Conservation (phyloP, 1,140 invertebrate species). For the Neodiprion virginianus region DNA sequence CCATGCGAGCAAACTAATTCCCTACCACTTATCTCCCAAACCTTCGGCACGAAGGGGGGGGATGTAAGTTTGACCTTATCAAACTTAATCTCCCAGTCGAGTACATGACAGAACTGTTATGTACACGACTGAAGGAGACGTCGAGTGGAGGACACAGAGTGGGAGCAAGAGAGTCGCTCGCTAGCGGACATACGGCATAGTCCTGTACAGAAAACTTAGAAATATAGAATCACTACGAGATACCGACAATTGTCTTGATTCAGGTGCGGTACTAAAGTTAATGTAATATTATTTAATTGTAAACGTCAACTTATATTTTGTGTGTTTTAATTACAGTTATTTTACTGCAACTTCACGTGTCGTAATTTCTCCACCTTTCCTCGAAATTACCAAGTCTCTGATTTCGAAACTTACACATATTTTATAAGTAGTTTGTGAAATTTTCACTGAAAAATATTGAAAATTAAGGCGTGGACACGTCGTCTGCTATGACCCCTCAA, state of each 20-base stretch:
- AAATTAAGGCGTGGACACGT: too few relatives aligned
- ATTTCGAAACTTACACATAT: too few relatives aligned
- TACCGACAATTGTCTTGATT: conserved; percentile 19
- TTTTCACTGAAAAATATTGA: too few relatives aligned
- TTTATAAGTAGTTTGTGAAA: too few relatives aligned
- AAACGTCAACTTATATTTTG: too few relatives aligned
- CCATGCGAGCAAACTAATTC: conserved; percentile 4
- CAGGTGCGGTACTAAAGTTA: background rate
- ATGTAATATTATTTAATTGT: too few relatives aligned
- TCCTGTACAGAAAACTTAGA: background rate
- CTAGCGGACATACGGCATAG: conserved; percentile 13
- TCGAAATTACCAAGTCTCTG: too few relatives aligned
- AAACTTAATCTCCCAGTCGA: background rate
- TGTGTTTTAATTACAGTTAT: too few relatives aligned
- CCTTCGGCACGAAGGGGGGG: conserved; percentile 10
- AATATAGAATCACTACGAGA: background rate
- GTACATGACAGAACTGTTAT: background rate
- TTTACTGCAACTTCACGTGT: too few relatives aligned
- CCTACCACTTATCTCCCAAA: conserved; percentile 18
- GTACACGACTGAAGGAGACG: conserved; percentile 10
- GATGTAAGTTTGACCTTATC: conserved; percentile 21
- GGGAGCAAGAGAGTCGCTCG: conserved; percentile 12
- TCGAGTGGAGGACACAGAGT: background rate
- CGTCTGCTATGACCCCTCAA: too few relatives aligned
- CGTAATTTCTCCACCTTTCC: too few relatives aligned